Evolutionary conservation across 2,888 invertebrate genomes (phyloP), one percentile per base, ranked within the genome.

Genomic region (Tipula helvola): DNA sequence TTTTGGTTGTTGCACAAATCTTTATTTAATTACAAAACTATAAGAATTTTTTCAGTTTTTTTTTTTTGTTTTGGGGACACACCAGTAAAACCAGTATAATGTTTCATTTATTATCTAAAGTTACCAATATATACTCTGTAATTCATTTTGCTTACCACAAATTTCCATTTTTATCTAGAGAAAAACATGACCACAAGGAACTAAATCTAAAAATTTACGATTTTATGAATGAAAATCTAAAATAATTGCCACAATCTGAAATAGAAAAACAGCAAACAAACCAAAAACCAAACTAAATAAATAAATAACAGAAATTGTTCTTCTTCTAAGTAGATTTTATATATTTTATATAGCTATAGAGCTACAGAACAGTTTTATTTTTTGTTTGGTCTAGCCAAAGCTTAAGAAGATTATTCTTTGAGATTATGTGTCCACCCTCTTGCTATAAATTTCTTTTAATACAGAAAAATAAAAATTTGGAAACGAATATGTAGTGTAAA

Each of bases 141-240:
- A 71, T 71, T 71, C 71, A 71, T 71, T 71, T 71, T 71, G 71
- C 28, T 71, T 71, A 28, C 71, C 71, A 71, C 71, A 71, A 71
- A 71, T 71, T 71, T 71, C 71, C 71, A 71, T 71, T 71, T 71
- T 71, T 28, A 71, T 71, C 71, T 71, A 71, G 3, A 71, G 10
- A 71, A 18, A 28, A 71, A 71, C 71, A 71, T 71, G 71, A 71
- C 71, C 71, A 71, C 71, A 71, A 71, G 71, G 71, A 71, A 71
- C 71, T 71, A 71, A 71, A 71, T 71, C 71, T 71, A 71, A 71
- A 71, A 71, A 71, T 71, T 71, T 71, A 71, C 71, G 71, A 71
- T 71, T 71, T 71, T 71, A 71, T 71, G 71, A 71, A 71, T 71
- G 71, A 71, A 71, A 71, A 71, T 71, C 71, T 28, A 71, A 71